Evolutionary conservation across 1,140 invertebrate genomes (phyloP).

Genomic region (Pomacea maculata): DNA sequence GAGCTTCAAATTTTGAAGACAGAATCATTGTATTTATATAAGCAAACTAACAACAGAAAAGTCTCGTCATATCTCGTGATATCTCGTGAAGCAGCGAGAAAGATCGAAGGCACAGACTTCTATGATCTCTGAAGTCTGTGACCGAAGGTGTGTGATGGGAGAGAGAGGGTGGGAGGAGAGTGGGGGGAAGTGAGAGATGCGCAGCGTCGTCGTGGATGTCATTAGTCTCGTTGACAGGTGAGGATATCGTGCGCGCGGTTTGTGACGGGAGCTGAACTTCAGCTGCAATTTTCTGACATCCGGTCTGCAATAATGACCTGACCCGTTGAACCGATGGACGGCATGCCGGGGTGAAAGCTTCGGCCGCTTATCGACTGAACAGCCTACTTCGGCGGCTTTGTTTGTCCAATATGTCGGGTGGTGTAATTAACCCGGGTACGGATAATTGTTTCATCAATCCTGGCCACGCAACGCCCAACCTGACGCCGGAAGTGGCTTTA

Average conservation of each 20-base stretch:
- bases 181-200: neutral
- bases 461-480: slow-evolving; percentile 3
- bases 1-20: too few species aligned
- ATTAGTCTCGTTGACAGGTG: too few species aligned
- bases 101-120: neutral
- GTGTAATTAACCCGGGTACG: slow-evolving; percentile 1
- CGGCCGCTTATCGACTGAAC: neutral
- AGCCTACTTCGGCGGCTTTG: neutral
- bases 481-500: neutral
- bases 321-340: neutral
- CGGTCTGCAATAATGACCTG: slow-evolving; percentile 16
- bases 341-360: neutral
- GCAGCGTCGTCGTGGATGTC: too few species aligned
- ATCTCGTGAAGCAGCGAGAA: too few species aligned
- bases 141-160: neutral
- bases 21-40: too few species aligned
- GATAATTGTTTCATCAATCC: slow-evolving; percentile 19
- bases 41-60: too few species aligned
- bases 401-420: slow-evolving; percentile 10
- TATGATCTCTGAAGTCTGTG: neutral
- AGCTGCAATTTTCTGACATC: slow-evolving; percentile 15
- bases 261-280: neutral
- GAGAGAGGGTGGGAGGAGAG: neutral
- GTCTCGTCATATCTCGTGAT: too few species aligned
- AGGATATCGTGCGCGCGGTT: too few species aligned